phyloP scores from a whole-genome alignment of 1,140 invertebrate species.

The Bursaphelenchus mucronatus region DNA sequence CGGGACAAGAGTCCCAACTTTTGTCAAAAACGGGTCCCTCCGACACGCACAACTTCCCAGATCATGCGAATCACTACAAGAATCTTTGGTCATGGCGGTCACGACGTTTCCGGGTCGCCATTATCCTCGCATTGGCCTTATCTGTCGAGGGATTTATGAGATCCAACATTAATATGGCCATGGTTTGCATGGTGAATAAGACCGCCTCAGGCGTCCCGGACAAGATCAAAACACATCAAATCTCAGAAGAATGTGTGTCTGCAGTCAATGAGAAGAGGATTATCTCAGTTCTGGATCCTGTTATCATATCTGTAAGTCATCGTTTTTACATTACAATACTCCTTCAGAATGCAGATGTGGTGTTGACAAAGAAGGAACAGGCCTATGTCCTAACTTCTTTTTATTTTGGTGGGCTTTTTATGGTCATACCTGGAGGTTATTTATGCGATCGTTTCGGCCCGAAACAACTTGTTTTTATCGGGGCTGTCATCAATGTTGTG shows the following conservation, averaged over 20 bases:
- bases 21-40: too few species aligned
- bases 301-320: slow-evolving; percentile 29
- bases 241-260: slow-evolving; percentile 14
- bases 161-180: slow-evolving; percentile 56
- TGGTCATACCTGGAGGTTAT: slow-evolving; percentile 44
- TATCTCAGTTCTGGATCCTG: background rate
- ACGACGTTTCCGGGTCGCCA: slow-evolving; percentile 47
- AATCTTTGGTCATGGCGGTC: slow-evolving; percentile 49
- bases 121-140: slow-evolving; percentile 53
- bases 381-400: slow-evolving; percentile 56
- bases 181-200: slow-evolving; percentile 51
- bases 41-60: too few species aligned
- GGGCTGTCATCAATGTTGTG: slow-evolving; percentile 56
- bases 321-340: background rate
- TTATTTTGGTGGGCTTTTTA: slow-evolving; percentile 52
- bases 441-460: slow-evolving; percentile 51
- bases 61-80: background rate
- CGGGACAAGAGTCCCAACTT: too few species aligned
- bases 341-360: slow-evolving; percentile 48
- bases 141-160: slow-evolving; percentile 60
- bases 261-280: background rate
- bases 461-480: slow-evolving; percentile 43
- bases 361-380: slow-evolving; percentile 50
- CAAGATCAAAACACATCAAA: slow-evolving; percentile 14
- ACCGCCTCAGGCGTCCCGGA: slow-evolving; percentile 28